Conservation (phyloP, 1,140 invertebrate genomes). For the Pseudomyrmex gracilis region DNA sequence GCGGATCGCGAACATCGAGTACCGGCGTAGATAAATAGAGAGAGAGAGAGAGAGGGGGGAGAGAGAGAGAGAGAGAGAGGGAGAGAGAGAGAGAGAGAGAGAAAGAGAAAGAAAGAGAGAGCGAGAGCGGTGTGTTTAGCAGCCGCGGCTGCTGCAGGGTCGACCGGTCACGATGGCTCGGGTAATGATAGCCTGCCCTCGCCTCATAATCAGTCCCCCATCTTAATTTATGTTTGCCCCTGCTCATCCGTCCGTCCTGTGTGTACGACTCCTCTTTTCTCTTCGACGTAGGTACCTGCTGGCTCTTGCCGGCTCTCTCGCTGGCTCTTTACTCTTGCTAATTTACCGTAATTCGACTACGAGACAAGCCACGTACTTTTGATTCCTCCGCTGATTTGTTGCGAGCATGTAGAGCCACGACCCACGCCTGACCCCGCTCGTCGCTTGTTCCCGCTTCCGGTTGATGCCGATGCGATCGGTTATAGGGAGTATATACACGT, state of each 20-base stretch:
- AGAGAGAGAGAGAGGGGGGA: constrained; percentile 32
- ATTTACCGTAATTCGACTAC: constrained; percentile 83
- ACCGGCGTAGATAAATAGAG: constrained; percentile 40
- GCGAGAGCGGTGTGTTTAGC: constrained; percentile 75
- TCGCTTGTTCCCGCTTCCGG: constrained; percentile 62
- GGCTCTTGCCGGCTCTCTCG: constrained; percentile 57
- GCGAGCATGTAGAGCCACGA: constrained; percentile 52
- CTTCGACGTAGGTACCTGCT: constrained; percentile 82
- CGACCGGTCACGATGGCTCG: constrained; percentile 84
- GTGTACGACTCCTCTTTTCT: constrained; percentile 74
- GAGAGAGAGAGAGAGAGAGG: constrained; percentile 35
- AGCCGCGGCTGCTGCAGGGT: constrained; percentile 81
- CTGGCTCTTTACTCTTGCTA: constrained; percentile 81
- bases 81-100: constrained; percentile 43
- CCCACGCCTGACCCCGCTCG: constrained; percentile 43
- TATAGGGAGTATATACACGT: too few species aligned
- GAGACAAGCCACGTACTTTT: constrained; percentile 75
- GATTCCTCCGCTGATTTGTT: constrained; percentile 74
- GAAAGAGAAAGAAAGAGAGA: constrained; percentile 51
- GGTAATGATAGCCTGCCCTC: constrained; percentile 84
- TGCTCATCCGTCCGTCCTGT: constrained; percentile 80
- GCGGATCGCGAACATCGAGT: constrained; percentile 75
- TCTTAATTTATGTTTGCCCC: constrained; percentile 85
- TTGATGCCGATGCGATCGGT: constrained; percentile 23
- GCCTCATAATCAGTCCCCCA: constrained; percentile 85